A percentile compares a stretch with the other conserved stretches of the same genome.
These are phyloP conservation scores for Dasypolia templi DNA, from an alignment of 2,888 invertebrate species.

Conservation along the genomic window DNA sequence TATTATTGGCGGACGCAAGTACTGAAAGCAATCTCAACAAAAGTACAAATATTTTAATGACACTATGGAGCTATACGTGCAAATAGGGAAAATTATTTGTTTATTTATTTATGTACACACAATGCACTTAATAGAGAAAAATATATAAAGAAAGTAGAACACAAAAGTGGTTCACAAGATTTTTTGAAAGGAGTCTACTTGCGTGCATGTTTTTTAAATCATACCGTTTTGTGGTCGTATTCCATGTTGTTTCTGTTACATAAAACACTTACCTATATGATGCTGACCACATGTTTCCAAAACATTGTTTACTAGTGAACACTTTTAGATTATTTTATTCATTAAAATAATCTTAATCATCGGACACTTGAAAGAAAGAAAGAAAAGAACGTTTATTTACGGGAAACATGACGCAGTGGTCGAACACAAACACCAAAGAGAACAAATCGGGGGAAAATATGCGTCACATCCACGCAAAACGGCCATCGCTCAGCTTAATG, in stretches of 20 bases:
- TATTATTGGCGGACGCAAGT: constrained; percentile 5
- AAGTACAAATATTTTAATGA: background rate
- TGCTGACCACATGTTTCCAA: no score
- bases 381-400: no score
- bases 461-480: no score
- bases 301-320: no score
- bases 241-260: background rate
- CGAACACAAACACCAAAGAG: no score
- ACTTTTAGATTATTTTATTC: background rate
- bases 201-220: background rate
- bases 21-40: background rate
- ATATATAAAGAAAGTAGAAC: background rate
- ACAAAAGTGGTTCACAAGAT: no score
- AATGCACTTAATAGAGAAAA: background rate
- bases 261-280: background rate
- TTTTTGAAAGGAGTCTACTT: background rate
- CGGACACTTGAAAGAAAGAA: no score
- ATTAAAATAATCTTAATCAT: background rate
- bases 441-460: no score
- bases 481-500: no score
- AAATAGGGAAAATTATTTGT: background rate
- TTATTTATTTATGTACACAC: background rate
- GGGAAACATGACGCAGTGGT: no score
- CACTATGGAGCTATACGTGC: background rate
- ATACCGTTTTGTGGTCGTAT: background rate